These are phyloP conservation scores for Eriosoma lanigerum DNA, from an alignment of 1,140 invertebrate species.

Conservation along the genomic window DNA sequence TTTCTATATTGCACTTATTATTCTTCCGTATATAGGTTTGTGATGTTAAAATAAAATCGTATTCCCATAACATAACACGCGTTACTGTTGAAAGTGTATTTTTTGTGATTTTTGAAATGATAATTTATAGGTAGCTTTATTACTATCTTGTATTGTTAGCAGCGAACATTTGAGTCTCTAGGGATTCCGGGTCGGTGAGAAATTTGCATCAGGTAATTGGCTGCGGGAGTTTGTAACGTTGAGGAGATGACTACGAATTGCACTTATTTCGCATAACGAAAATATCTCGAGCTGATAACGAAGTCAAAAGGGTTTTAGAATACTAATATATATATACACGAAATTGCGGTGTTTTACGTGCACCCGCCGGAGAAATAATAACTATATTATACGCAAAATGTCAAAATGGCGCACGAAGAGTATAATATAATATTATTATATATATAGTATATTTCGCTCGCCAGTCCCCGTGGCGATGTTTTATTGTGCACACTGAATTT, in stretches of 20 bases:
- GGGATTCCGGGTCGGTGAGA: background rate
- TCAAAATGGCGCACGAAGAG: background rate
- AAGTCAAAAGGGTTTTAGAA: background rate
- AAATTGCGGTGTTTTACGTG: background rate
- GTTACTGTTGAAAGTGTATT: too few species aligned
- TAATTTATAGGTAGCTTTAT: background rate
- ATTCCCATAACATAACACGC: too few species aligned
- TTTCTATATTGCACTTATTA: too few species aligned
- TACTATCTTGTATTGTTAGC: background rate
- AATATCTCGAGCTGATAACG: conserved; percentile 31
- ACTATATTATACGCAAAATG: conserved; percentile 1
- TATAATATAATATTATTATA: background rate
- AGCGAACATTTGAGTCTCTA: background rate
- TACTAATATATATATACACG: conserved; percentile 8
- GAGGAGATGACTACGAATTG: conserved; percentile 30
- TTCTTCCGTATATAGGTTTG: too few species aligned
- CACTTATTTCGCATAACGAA: conserved; percentile 12
- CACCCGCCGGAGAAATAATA: conserved; percentile 26
- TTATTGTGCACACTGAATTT: background rate
- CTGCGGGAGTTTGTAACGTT: background rate
- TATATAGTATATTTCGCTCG: background rate
- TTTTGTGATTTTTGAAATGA: background rate
- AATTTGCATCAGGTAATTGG: conserved; percentile 45
- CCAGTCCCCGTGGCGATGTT: background rate
- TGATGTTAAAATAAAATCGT: too few species aligned